Evolutionary conservation across 2,797 vertebrate genomes (phyloP), one percentile per base, ranked within the genome.

Genomic region (Protosalanx chinensis): DNA sequence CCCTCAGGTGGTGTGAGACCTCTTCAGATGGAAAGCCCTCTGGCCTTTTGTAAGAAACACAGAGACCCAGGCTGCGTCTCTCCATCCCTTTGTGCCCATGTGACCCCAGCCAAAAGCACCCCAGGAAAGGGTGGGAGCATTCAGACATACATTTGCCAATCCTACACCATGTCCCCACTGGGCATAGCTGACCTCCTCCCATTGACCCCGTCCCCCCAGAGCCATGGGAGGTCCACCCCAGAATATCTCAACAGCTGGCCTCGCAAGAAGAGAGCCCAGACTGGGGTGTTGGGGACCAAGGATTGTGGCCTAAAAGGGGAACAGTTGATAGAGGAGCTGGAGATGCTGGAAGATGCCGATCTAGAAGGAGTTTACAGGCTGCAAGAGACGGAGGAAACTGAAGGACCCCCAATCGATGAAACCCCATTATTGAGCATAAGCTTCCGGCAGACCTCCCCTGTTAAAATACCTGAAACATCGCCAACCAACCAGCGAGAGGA

Each of bases 211-310:
- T 98, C 97, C 0, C 97, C 97, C 27, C 95, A 94, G 78, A 93
- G 92, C 63, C 88, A 83, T 1, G 95, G 94, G 1, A 95, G 93
- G 78, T 84, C 81, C 0, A 94, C 95, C 16, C 95, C 96, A 0
- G 98, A 99, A 51, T 88, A 89, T 20, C 94, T 98, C 70, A 96
- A 94, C 18, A 95, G 93, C 68, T 99, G 98, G 98, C 98, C 95
- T 8, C 93, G 97, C 30, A 95, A 86, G 76, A 99, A 97, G 87
- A 94, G 93, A 72, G 95, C 95, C 79, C 78, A 85, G 60, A 58
- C 80, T 0, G 85, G 75, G 1, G 65, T 75, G 18, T 56, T 70
- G 0, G 83, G 79, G 23, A 89, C 75, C 13, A 90, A 76, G 16
- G 72, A 89, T 0, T 90, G 90, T 0, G 78, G 81, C 0, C 56